Conservation (phyloP, 2,113 vertebrate genomes). For the Procavia capensis region DNA sequence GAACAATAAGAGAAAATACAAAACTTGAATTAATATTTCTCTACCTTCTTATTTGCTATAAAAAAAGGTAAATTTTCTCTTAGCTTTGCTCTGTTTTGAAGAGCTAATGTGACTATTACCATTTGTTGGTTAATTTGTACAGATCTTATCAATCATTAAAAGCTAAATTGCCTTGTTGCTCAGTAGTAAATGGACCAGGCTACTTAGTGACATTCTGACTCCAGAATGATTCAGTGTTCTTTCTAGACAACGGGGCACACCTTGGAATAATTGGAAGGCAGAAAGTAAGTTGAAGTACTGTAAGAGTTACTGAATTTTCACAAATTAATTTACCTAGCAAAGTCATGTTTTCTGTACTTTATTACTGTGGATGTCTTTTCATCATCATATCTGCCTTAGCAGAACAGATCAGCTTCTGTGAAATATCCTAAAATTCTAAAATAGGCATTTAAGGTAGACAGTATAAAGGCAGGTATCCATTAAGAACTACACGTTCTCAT, state of each 20-base stretch:
- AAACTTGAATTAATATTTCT: constrained; percentile 9
- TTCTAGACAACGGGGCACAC: neutral
- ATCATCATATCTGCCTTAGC: neutral
- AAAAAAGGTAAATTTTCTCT: constrained; percentile 1
- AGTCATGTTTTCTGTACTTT: neutral
- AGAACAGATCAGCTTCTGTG: neutral
- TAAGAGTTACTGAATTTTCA: neutral
- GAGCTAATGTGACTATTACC: neutral
- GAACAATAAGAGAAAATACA: neutral
- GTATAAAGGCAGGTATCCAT: neutral
- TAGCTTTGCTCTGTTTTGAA: constrained; percentile 26
- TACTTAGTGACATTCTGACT: neutral
- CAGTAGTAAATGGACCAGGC: neutral
- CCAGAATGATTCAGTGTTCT: neutral
- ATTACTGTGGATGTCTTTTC: neutral
- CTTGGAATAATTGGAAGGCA: rapidly evolving
- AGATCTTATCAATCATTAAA: constrained; percentile 48
- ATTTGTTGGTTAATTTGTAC: constrained; percentile 44
- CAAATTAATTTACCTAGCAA: neutral
- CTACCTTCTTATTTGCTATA: neutral
- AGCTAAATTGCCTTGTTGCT: constrained; percentile 29
- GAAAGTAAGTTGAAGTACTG: neutral
- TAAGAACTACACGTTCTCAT: neutral
- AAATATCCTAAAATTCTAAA: constrained; percentile 23
- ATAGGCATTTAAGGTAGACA: neutral